Conservation (phyloP, 2,888 invertebrate genomes). For the Clusia tigrina region DNA sequence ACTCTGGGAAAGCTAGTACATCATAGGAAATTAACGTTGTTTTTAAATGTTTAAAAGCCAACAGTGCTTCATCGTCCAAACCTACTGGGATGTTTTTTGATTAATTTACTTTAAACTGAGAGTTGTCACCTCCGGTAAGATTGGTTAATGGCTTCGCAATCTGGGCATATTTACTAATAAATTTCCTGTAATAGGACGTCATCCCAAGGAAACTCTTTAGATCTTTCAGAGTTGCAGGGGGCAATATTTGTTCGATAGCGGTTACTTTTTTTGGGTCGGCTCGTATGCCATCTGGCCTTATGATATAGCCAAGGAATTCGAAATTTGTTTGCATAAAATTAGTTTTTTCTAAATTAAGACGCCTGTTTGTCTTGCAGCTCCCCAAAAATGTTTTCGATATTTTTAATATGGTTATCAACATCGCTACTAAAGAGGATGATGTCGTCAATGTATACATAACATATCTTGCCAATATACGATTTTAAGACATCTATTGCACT, state of each 20-base stretch:
- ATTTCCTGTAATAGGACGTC: slow-evolving; percentile 20
- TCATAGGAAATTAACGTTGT: slow-evolving; percentile 24
- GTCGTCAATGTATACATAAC: slow-evolving; percentile 18
- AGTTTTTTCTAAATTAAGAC: slow-evolving; percentile 24
- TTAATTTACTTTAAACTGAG: slow-evolving; percentile 21
- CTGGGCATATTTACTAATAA: slow-evolving; percentile 28
- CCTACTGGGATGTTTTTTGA: slow-evolving; percentile 23
- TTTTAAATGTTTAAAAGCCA: slow-evolving; percentile 27
- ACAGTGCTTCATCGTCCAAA: slow-evolving; percentile 20
- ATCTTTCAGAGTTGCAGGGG: not conserved
- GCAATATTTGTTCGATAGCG: slow-evolving; percentile 23
- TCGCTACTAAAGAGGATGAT: slow-evolving; percentile 19
- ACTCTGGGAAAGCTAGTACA: slow-evolving; percentile 33
- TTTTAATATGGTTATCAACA: slow-evolving; percentile 17
- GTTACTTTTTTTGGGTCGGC: slow-evolving; percentile 21
- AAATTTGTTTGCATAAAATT: slow-evolving; percentile 20
- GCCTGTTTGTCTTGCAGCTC: slow-evolving; percentile 18
- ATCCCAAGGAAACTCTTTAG: slow-evolving; percentile 15
- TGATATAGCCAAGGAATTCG: slow-evolving; percentile 27
- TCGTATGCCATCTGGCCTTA: slow-evolving; percentile 23
- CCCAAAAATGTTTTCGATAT: slow-evolving; percentile 17
- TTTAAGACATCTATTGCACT: slow-evolving; percentile 22
- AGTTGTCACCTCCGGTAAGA: slow-evolving; percentile 32
- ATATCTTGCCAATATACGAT: slow-evolving; percentile 13
- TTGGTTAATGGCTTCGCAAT: slow-evolving; percentile 28